Evolutionary conservation across 2,888 invertebrate species (phyloP), one percentile per base, ranked within the genome.

Genomic region (Cryptocephalus primarius): DNA sequence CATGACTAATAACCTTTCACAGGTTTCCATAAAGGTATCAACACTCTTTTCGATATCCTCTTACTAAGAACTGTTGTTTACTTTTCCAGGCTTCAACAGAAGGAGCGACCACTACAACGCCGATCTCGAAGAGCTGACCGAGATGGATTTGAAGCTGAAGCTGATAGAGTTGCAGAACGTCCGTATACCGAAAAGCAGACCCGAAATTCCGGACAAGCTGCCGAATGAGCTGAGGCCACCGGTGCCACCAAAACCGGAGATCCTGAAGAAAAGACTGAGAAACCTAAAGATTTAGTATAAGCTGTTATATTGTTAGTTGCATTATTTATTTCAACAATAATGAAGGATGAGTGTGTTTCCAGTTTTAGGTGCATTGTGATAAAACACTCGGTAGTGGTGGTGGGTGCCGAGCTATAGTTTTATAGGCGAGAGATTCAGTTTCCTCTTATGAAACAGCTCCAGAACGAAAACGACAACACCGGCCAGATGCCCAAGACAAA

Each of bases 141-240:
- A 61, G 44, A 68, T 68, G 67, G 69, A 70, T 44, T 51, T 66
- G 40, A 59, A 61, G 34, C 49, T 70, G 40, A 61, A 66, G 47
- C 52, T 68, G 32, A 48, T 70, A 11, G 69, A 69, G 34, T 47
- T 70, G 9, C 69, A 69, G 57, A 63, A 66, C 46, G 51, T 67
- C 13, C 39, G 52, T 1, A 60, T 69, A 46, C 67, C 69, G 8
- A 63, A 59, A 49, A 53, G 54, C 46, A 56, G 67, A 1, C 69
- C 69, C 8, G 60, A 62, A n/a, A 50, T 65, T 6, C 60, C 63
- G 22, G 22, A 22, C 22, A 22, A 22, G 22, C 22, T 22, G 22
- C 22, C 22, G 22, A 22, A 22, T 12, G 60, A 60, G 32, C 41
- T 47, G 11, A 60, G 60, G 1, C 46, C 55, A 48, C 62, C 61